phyloP scores from a whole-genome alignment of 2,888 invertebrate genomes.

The Subacronicta megacephala region DNA sequence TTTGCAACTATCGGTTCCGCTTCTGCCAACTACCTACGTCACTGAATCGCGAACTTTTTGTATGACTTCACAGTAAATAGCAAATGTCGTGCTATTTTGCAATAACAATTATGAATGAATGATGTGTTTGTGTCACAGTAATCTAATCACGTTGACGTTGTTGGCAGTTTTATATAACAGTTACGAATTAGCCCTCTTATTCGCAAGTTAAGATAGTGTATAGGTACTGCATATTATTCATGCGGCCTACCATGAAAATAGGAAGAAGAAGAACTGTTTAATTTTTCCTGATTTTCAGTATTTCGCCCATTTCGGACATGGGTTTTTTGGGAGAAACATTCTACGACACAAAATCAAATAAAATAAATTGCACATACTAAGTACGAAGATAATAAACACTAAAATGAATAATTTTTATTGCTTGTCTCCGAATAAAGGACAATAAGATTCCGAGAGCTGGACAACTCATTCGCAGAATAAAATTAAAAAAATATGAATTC shows the following conservation, averaged over 20 bases:
- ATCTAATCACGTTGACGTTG: slow-evolving; percentile 11
- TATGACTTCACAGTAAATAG: slow-evolving; percentile 25
- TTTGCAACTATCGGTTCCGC: slow-evolving; percentile 5
- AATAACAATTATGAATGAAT: slow-evolving; percentile 37
- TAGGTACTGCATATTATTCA: too few relatives aligned
- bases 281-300: too few relatives aligned
- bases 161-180: slow-evolving; percentile 12
- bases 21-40: slow-evolving; percentile 37
- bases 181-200: slow-evolving; percentile 22
- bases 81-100: slow-evolving; percentile 38
- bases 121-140: slow-evolving; percentile 32
- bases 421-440: slow-evolving; percentile 15
- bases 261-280: too few relatives aligned
- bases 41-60: slow-evolving; percentile 36
- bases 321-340: too few relatives aligned
- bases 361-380: too few relatives aligned
- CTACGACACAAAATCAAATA: too few relatives aligned
- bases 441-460: slow-evolving; percentile 30
- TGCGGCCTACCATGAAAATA: too few relatives aligned
- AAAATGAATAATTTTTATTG: slow-evolving; percentile 15
- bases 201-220: slow-evolving; percentile 4
- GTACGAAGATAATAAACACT: slow-evolving; percentile 14
- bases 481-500: slow-evolving; percentile 19
- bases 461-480: slow-evolving; percentile 11
- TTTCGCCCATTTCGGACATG: too few relatives aligned